Base-by-base conservation (phyloP, 2,113 vertebrate genomes). In the Daboia siamensis region DNA sequence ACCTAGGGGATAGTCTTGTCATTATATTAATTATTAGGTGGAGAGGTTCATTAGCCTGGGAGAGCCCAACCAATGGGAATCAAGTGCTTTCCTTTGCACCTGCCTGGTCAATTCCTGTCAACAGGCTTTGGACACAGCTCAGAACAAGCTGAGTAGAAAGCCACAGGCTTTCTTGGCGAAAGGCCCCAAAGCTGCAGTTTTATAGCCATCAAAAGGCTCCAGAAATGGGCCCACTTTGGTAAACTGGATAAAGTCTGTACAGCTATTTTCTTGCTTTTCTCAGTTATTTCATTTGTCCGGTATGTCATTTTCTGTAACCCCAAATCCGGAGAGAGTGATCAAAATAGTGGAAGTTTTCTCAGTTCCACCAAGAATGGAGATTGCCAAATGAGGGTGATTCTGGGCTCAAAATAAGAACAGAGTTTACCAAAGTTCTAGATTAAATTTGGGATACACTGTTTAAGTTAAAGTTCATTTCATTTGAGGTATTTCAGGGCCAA, bases 1-100 rank as follows among this genome's bases (percentile, higher is more conserved):
- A 96, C 96, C 96, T 95, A 96, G 91, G 91, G 94, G 93, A 96
- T 96, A 91, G 97, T 96, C 96, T 95, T 97, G 95, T 95, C 95
- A 97, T 97, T 96, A 94, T 59, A 59, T 93, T 97, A 97, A 97
- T 97, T 97, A 95, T 94, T 90, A 91, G 90, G 95, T 55, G 33
- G 90, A 96, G 95, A 94, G 95, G 94, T 95, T 93, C 95, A 94
- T 95, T 59, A 2, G 92, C 44, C 80, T 80, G 64, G 93, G 93
- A 59, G n/a, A 33, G 12, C 85, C 94, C 96, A 96, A 93, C 96
- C 96, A 97, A 97, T 97, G 92, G 94, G 95, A 88, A 91, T 17
- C 94, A 52, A 87, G 54, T 26, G 12, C 93, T 92, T 90, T 92
- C 95, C 93, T 93, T 29, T 94, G n/a, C 87, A 93, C 91, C 91